Conservation (phyloP, 2,113 vertebrate genomes). For the Syrrhaptes paradoxus region DNA sequence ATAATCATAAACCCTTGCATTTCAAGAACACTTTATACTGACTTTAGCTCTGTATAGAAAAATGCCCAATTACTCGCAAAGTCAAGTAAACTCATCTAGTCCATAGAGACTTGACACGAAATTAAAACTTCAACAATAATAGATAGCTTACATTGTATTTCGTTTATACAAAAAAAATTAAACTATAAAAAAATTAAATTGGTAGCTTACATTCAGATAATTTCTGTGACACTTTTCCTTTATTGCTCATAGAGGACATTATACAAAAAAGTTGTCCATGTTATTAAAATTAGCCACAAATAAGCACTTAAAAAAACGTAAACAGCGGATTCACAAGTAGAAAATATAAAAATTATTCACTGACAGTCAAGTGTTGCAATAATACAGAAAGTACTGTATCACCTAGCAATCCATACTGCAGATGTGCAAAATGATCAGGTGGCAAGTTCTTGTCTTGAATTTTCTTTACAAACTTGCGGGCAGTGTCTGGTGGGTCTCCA, state of each 20-base stretch:
- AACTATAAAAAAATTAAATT: not conserved
- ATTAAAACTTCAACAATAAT: not conserved
- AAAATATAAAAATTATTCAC: not conserved
- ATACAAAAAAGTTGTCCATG: not conserved
- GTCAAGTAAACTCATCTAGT: not conserved
- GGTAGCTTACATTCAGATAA: not conserved
- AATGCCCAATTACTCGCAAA: not conserved
- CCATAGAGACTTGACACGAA: not conserved
- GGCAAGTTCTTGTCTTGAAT: conserved; percentile 82
- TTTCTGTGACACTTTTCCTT: not conserved
- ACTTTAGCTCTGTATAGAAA: not conserved
- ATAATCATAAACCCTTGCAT: not conserved
- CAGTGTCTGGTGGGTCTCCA: conserved; percentile 91
- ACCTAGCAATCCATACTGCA: conserved; percentile 92
- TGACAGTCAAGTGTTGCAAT: not conserved
- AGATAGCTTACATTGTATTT: not conserved
- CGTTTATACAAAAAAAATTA: not conserved
- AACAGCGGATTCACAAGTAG: not conserved
- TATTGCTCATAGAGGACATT: not conserved
- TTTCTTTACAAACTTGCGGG: conserved; percentile 83
- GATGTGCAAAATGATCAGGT: conserved; percentile 80
- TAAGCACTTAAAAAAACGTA: not conserved
- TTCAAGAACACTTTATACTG: not conserved
- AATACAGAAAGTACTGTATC: not conserved
- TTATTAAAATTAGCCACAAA: too few species aligned